Evolutionary conservation across 2,797 vertebrate species (phyloP).

Genomic region (Champsocephalus gunnari): DNA sequence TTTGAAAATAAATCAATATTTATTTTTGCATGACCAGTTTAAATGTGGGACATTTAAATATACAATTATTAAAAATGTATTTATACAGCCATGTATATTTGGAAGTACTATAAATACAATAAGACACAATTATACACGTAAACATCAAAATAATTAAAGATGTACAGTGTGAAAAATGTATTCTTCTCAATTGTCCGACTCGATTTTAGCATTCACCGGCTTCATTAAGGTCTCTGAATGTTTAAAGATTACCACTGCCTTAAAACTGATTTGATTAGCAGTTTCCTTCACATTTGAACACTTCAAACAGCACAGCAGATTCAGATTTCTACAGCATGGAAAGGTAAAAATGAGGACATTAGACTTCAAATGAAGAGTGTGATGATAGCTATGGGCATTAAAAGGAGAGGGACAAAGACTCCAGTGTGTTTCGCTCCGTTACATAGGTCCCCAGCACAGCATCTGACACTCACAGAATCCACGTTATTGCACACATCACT

Average conservation of each 20-base stretch:
- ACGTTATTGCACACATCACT: conserved; percentile 43
- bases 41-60: conserved; percentile 6
- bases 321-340: conserved; percentile 1
- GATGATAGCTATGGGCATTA: conserved; percentile 18
- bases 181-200: neutral
- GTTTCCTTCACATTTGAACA: neutral
- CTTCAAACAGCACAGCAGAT: neutral
- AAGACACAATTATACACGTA: neutral
- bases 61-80: conserved; percentile 6
- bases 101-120: neutral
- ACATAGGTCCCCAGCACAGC: conserved; percentile 53
- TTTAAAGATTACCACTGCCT: neutral
- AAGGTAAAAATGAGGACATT: neutral
- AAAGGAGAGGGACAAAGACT: conserved; percentile 40
- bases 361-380: conserved; percentile 35
- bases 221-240: neutral
- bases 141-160: conserved; percentile 3
- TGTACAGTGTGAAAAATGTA: neutral
- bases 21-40: neutral
- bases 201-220: neutral
- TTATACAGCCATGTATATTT: neutral
- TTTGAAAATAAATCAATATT: neutral
- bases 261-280: neutral
- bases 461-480: conserved; percentile 28
- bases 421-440: conserved; percentile 43